Evolutionary conservation across 23 tunicate species (phyloP).

Genomic region (Ascidia mentula): DNA sequence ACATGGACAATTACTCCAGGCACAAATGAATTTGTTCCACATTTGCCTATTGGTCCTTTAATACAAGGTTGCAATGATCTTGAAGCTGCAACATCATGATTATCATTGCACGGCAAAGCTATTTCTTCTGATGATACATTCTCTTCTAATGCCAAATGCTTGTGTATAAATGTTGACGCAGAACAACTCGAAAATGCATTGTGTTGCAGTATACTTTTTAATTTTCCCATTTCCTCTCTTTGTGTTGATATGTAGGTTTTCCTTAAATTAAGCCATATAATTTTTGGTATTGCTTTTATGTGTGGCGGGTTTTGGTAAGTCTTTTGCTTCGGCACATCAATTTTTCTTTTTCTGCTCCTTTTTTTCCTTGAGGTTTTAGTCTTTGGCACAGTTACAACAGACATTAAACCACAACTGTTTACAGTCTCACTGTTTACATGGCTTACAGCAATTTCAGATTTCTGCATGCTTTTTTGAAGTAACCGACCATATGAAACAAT

Average conservation of each 20-base stretch:
- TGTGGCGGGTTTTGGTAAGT: slow-evolving; percentile 21
- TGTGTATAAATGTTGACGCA: slow-evolving; percentile 22
- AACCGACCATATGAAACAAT: background rate
- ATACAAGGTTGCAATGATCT: background rate
- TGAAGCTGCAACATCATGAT: background rate
- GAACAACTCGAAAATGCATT: background rate
- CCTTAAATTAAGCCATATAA: slow-evolving; percentile 51
- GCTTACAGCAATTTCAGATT: too few species aligned
- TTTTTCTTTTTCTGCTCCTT: background rate
- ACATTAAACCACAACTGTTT: too few species aligned
- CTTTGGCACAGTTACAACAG: slow-evolving; percentile 16
- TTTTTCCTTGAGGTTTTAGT: background rate
- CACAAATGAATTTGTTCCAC: slow-evolving; percentile 30
- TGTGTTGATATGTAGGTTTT: slow-evolving; percentile 41
- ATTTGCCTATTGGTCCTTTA: background rate
- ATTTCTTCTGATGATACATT: background rate
- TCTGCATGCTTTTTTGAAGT: too few species aligned
- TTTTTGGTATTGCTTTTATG: slow-evolving; percentile 51
- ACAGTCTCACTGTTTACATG: too few species aligned
- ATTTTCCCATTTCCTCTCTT: slow-evolving; percentile 60
- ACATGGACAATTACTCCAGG: slow-evolving; percentile 63
- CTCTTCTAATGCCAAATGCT: slow-evolving; percentile 31
- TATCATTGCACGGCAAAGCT: background rate
- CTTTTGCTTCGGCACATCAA: background rate
- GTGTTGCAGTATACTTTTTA: slow-evolving; percentile 58